Percentiles rank a stretch among this genome's conserved stretches.
Conservation (phyloP, 2,797 vertebrate genomes). For the Holocentrus rufus region DNA sequence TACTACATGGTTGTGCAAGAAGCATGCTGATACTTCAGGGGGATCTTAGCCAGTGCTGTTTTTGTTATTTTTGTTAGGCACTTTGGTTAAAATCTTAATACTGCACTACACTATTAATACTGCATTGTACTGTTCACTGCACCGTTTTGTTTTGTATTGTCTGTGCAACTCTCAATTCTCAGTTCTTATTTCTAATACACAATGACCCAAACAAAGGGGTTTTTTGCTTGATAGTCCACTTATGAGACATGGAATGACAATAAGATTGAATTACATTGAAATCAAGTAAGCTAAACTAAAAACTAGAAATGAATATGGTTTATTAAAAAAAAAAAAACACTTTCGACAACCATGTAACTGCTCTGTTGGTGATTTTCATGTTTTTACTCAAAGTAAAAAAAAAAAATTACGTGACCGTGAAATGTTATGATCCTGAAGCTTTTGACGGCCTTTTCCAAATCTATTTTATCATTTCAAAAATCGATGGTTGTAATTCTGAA, state of each 20-base stretch:
- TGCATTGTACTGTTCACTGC: neutral
- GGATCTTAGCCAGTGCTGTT: neutral
- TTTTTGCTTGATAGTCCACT: neutral
- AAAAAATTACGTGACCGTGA: neutral
- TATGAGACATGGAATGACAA: neutral
- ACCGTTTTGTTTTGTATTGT: neutral
- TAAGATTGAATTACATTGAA: neutral
- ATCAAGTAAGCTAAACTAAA: neutral
- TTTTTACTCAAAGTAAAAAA: constrained; percentile 3
- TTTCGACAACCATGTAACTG: too few species aligned
- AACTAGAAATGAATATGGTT: neutral
- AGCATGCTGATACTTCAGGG: neutral
- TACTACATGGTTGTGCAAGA: neutral
- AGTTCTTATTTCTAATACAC: neutral
- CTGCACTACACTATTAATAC: neutral
- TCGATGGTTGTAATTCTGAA: constrained; percentile 1
- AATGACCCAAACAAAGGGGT: too few species aligned
- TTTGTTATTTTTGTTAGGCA: too few species aligned
- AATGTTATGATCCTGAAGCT: neutral
- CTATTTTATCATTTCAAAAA: constrained; percentile 18
- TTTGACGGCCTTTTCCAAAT: neutral
- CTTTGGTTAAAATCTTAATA: neutral
- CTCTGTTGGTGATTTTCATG: neutral
- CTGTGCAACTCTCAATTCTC: neutral
- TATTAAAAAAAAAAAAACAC: neutral